Conservation (phyloP, 2,797 vertebrate species). For the Paedocypris micromegethes region DNA sequence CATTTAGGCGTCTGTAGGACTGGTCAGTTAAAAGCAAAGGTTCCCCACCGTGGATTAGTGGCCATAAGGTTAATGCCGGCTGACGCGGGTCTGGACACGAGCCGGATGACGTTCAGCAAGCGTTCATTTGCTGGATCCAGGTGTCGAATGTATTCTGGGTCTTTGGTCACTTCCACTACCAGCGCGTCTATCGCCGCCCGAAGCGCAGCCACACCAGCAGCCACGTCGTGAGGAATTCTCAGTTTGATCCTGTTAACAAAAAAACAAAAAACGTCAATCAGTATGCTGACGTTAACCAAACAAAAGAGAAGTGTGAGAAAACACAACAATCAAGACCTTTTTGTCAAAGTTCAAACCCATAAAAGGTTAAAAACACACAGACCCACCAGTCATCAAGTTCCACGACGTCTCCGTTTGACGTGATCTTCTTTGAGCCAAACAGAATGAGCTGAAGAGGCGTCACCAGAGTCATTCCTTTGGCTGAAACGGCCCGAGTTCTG, state of each 20-base stretch:
- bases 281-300: too few relatives aligned
- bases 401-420: conserved; percentile 78
- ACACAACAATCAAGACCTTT: too few relatives aligned
- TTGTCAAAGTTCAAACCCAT: too few relatives aligned
- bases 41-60: conserved; percentile 67
- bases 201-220: conserved; percentile 74
- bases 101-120: conserved; percentile 78
- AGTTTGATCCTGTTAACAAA: conserved; percentile 79
- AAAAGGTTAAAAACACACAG: background rate
- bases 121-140: conserved; percentile 74
- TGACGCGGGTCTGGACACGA: conserved; percentile 76
- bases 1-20: too few relatives aligned
- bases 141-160: conserved; percentile 75
- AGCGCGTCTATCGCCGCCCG: conserved; percentile 84
- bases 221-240: conserved; percentile 69
- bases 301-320: too few relatives aligned
- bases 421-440: conserved; percentile 87
- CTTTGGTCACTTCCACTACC: conserved; percentile 85
- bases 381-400: conserved; percentile 81
- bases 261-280: too few relatives aligned
- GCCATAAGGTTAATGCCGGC: conserved; percentile 77
- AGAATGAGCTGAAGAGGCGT: conserved; percentile 89
- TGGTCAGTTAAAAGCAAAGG: background rate
- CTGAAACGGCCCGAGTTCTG: conserved; percentile 79
- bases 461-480: conserved; percentile 94